phyloP scores from a whole-genome alignment of 2,797 vertebrate species.

The Myripristis murdjan region DNA sequence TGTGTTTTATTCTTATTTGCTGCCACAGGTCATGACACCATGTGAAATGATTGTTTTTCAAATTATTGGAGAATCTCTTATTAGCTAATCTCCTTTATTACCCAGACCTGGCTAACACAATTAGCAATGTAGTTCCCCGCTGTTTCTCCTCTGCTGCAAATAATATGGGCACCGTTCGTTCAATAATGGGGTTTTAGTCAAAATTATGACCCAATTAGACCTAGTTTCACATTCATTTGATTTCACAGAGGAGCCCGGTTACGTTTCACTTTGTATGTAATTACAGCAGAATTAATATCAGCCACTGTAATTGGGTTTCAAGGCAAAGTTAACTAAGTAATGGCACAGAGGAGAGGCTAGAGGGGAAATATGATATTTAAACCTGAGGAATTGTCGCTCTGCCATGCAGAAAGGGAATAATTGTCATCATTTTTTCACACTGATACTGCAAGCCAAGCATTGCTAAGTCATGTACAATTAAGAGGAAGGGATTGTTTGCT shows the following conservation, averaged over 20 bases:
- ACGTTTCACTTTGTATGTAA: slow-evolving; percentile 78
- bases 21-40: slow-evolving; percentile 30
- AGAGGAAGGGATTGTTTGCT: slow-evolving; percentile 28
- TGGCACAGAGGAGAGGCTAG: slow-evolving; percentile 58
- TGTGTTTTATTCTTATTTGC: neutral
- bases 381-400: slow-evolving; percentile 39
- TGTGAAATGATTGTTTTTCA: slow-evolving; percentile 36
- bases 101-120: slow-evolving; percentile 71
- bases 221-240: slow-evolving; percentile 74
- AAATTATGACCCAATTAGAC: slow-evolving; percentile 84
- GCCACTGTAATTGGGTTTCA: slow-evolving; percentile 81
- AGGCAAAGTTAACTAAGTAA: slow-evolving; percentile 80
- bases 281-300: slow-evolving; percentile 84
- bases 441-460: slow-evolving; percentile 27
- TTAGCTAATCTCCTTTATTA: slow-evolving; percentile 68
- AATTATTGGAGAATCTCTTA: slow-evolving; percentile 44
- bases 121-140: slow-evolving; percentile 66
- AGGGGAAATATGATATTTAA: slow-evolving; percentile 59
- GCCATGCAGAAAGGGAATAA: slow-evolving; percentile 44
- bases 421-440: slow-evolving; percentile 36
- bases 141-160: slow-evolving; percentile 73
- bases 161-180: slow-evolving; percentile 72
- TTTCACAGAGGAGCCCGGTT: slow-evolving; percentile 72
- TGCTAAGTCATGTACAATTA: neutral
- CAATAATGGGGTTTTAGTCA: slow-evolving; percentile 80